These are phyloP conservation scores for Perodicticus potto DNA, from an alignment of 2,797 vertebrate species.

Conservation along the genomic window DNA sequence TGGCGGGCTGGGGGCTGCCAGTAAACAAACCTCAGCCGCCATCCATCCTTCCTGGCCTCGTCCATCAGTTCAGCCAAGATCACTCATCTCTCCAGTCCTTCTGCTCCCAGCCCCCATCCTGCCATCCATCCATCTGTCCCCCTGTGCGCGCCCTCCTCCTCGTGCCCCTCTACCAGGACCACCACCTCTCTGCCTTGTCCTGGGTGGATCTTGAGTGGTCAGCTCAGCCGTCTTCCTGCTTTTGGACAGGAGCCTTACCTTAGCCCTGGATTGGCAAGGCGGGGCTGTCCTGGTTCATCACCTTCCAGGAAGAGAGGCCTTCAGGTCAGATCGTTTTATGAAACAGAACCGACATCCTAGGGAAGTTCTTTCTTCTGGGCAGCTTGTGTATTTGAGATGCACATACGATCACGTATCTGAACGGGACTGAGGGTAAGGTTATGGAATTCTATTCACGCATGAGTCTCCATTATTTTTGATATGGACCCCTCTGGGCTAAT, in stretches of 20 bases:
- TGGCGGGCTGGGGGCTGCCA: slow-evolving; percentile 75
- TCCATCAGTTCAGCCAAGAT: slow-evolving; percentile 52
- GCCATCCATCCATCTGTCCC: background rate
- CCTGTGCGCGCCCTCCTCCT: background rate
- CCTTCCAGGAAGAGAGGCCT: background rate
- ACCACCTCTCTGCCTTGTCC: background rate
- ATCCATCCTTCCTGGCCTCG: slow-evolving; percentile 72
- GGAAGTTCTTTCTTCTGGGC: slow-evolving; percentile 30
- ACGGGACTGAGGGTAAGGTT: background rate
- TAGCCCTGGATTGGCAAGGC: background rate
- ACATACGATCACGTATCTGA: background rate
- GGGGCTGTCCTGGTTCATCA: background rate
- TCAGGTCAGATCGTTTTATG: background rate
- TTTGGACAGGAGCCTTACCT: background rate
- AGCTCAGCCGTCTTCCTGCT: background rate
- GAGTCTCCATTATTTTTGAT: background rate
- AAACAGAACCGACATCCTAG: background rate
- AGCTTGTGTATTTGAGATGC: background rate
- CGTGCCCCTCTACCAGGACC: background rate
- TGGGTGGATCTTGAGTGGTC: background rate
- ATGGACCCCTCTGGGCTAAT: background rate
- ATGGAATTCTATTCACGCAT: background rate
- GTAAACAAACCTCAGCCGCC: slow-evolving; percentile 80
- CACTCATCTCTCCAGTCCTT: slow-evolving; percentile 52
- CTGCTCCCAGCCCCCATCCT: background rate